These are phyloP conservation scores for Sebastes itinus DNA, from an alignment of 2,797 vertebrate species.

Conservation along the genomic window DNA sequence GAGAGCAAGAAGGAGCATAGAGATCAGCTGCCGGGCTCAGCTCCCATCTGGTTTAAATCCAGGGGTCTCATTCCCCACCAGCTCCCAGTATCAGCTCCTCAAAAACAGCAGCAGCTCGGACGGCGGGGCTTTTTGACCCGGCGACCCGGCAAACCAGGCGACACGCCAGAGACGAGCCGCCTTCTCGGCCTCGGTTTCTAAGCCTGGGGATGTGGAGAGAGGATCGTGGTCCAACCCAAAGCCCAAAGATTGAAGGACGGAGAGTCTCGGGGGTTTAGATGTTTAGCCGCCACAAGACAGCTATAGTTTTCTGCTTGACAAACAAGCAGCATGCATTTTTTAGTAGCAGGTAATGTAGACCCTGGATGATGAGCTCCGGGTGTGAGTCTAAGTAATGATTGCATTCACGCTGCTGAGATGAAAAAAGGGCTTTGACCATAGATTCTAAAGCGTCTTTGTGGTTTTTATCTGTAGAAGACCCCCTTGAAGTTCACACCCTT, in stretches of 20 bases:
- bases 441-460: conserved; percentile 50
- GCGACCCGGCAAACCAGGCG: conserved; percentile 21
- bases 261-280: conserved; percentile 8
- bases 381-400: conserved; percentile 10
- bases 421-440: conserved; percentile 43
- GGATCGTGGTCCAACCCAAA: conserved; percentile 2
- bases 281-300: background rate
- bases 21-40: conserved; percentile 44
- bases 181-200: conserved; percentile 9
- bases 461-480: conserved; percentile 32
- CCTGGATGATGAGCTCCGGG: conserved; percentile 7
- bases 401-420: conserved; percentile 33
- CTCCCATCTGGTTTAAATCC: conserved; percentile 65
- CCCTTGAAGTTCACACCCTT: conserved; percentile 66
- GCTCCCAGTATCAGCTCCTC: conserved; percentile 42
- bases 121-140: conserved; percentile 54
- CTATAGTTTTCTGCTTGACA: background rate
- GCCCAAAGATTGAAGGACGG: conserved; percentile 18
- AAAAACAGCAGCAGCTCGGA: conserved; percentile 51
- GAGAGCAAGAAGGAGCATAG: conserved; percentile 7
- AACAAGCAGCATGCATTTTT: background rate
- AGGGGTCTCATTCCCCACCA: conserved; percentile 48
- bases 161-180: conserved; percentile 41
- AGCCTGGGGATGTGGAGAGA: conserved; percentile 15
- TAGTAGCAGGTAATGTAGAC: background rate